Evolutionary conservation across 2,113 vertebrate species (phyloP), one percentile per base, ranked within the genome.

Genomic region (Pycnonotus jocosus): DNA sequence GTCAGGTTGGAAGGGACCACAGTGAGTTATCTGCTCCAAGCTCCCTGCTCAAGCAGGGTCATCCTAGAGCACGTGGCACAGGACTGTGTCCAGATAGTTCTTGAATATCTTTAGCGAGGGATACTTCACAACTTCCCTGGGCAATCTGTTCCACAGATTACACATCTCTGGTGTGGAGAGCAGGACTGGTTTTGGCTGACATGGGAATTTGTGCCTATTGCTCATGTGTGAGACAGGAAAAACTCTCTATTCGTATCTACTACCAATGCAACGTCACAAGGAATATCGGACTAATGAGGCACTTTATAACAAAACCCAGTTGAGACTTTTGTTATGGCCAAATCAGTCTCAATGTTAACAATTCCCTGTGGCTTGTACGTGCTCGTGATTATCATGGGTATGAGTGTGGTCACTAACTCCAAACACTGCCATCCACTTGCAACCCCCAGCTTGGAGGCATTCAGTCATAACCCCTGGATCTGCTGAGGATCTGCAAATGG

Each of bases 211-310:
- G 47, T 96, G 90, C 71, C 50, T 92, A 27, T 51, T 74, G 82
- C 85, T 90, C 62, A 33, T 33, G 51, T 78, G 60, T 78, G 72
- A 95, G 62, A 51, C 51, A 60, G 88, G 40, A 30, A 86, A 90
- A 88, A 1, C 4, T 28, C 73, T 90, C 90, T 93, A 78, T 95
- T 96, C 72, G 60, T 60, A 74, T 64, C 51, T 80, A 35, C 44
- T 3, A 2, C 79, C 88, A 78, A 56, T 60, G 76, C 51, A 76
- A 92, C 83, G 92, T 78, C 95, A 93, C 90, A 81, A 93, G 92
- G 92, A 86, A 81, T 74, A 90, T 86, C 88, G 60, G 71, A 93
- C 88, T 96, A 96, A 96, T 97, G 94, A 96, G 80, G 90, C 53
- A 70, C 58, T 97, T 95, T 33, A 15, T 74, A 68, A 83, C 51